Conservation (phyloP, 2,113 vertebrate genomes). For the Theropithecus gelada region DNA sequence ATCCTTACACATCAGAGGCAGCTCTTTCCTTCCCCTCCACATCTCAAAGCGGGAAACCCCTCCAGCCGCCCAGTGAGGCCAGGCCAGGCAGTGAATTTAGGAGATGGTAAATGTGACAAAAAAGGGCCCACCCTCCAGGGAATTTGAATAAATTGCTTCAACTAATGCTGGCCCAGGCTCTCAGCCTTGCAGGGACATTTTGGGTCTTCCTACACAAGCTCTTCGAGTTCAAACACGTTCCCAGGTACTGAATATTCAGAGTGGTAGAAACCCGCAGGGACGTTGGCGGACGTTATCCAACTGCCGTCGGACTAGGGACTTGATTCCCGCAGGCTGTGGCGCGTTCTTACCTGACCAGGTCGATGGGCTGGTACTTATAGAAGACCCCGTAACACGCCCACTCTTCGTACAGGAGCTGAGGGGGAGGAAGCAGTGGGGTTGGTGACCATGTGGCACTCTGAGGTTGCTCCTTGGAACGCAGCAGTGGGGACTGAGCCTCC, state of each 20-base stretch:
- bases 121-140: fast-evolving
- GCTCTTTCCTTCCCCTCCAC: background rate
- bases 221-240: background rate
- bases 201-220: background rate
- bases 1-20: background rate
- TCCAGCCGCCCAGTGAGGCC: fast-evolving
- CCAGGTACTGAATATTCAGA: background rate
- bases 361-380: constrained; percentile 97
- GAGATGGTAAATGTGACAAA: fast-evolving
- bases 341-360: constrained; percentile 92
- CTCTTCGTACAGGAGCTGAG: constrained; percentile 94
- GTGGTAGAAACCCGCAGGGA: fast-evolving
- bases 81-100: fast-evolving
- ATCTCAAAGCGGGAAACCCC: background rate
- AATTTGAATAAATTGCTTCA: too few relatives aligned
- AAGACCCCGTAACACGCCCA: constrained; percentile 98
- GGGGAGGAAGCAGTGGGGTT: constrained; percentile 17
- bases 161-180: background rate
- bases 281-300: fast-evolving
- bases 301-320: fast-evolving
- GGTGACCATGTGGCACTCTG: fast-evolving
- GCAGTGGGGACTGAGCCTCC: background rate
- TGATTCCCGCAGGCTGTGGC: fast-evolving
- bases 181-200: background rate
- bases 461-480: fast-evolving